Evolutionary conservation across 2,113 vertebrate species (phyloP), one percentile per base, ranked within the genome.

Genomic region (Triplophysa rosa): DNA sequence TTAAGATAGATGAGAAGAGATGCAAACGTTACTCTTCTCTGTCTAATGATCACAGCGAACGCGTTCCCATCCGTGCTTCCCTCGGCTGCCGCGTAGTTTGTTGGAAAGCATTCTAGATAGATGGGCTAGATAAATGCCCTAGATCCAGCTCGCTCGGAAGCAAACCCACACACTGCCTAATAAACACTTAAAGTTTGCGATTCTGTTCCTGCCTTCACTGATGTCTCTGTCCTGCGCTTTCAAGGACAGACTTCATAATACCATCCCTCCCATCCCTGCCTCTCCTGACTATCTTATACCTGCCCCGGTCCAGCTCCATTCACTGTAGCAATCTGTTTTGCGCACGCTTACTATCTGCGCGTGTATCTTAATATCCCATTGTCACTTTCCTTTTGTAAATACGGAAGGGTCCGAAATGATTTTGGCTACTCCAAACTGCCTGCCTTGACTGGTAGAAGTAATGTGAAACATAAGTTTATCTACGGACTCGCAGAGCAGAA

Each of bases 401-500:
- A 33, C 24, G 37, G 23, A 26, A 19, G 37, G 6, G 19, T 56
- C 6, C 17, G 54, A n/a, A 45, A 74, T 29, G 16, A 47, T 72
- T 62, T 65, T 65, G 23, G 9, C 14, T n/a, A 8, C 65, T 40
- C 10, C 58, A 26, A 74, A 47, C 58, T 12, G 21, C 5, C 40
- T 63, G 71, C 21, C 14, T 19, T 47, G 58, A 19, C 37, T 74
- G 26, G 58, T 61, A 40, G 1, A 74, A 74, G 37, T 74, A 26
- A 23, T 63, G 40, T 37, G 42, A 26, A 77, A 24, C 58, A 65
- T 62, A 86, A 86, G 83, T 86, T 86, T 78, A 80, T 72, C 80
- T 71, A 68, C 61, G 77, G 59, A 67, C 47, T 79, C 21, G 80
- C 52, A 66, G 76, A 66, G 66, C 77, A 65, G 49, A 83, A 84